Evolutionary conservation across 2,113 vertebrate species (phyloP), one percentile per base, ranked within the genome.

Genomic region (Nothobranchius kuhntae): DNA sequence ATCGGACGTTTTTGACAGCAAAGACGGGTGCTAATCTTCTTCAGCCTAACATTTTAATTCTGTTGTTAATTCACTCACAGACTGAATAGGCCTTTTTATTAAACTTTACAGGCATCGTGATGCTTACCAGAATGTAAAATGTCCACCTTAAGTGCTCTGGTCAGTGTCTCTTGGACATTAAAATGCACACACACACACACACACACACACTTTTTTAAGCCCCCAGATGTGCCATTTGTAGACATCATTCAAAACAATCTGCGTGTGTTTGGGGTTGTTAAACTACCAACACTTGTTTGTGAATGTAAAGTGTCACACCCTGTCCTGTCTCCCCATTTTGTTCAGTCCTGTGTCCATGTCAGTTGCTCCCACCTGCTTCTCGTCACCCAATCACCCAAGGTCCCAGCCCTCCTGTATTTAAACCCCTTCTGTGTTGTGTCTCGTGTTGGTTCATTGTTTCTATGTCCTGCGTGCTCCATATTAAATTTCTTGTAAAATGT

Each of bases 21-120:
- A 70, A 89, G 58, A 78, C 73, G 80, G 57, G 65, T 66, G 24
- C 73, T 86, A 81, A 88, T 84, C 84, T 79, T 50, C 62, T 62
- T 67, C 68, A 26, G 77, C 65, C 80, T 83, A 65, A 66, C 65
- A 53, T 80, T 86, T 86, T 79, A 81, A 86, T 90, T 71, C 73
- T 56, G 73, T 83, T 84, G 73, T 89, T 86, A 58, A 74, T 75
- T 80, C 86, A 78, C 83, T 78, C 68, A 81, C 58, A 40, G 73
- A 64, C 57, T 14, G 46, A 74, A 80, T n/a, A 79, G 80, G 36
- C 78, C 65, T 53, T 13, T 77, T 82, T 78, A 69, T 70, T 70
- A 62, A 52, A 71, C 63, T 76, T 81, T 71, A 72, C 36, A 47
- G 58, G 0, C 70, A 57, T 73, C 70, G 14, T 40, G 54, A 15